phyloP scores from a whole-genome alignment of 53 echinoderm and acorn worm species.

The Apostichopus leukothele region DNA sequence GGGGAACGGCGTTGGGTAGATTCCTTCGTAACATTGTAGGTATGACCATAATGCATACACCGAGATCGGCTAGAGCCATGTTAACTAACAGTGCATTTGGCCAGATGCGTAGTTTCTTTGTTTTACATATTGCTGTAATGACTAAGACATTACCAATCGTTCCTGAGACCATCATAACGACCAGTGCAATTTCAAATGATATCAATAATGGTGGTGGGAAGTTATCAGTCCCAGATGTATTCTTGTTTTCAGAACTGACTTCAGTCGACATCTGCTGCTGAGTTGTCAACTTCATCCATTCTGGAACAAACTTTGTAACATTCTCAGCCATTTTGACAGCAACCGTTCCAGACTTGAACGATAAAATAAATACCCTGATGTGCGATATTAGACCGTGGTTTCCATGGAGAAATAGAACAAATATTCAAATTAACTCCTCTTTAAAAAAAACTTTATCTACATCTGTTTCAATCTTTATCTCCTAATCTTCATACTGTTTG shows the following conservation, averaged over 20 bases:
- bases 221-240: neutral
- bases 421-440: too few relatives aligned
- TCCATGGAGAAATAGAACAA: too few relatives aligned
- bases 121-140: constrained; percentile 62
- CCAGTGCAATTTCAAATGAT: constrained; percentile 41
- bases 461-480: too few relatives aligned
- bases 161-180: constrained; percentile 58
- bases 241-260: neutral
- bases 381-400: too few relatives aligned
- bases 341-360: neutral
- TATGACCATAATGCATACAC: constrained; percentile 60
- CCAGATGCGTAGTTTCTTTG: constrained; percentile 59
- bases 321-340: neutral
- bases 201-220: constrained; percentile 4
- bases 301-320: neutral
- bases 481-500: too few relatives aligned
- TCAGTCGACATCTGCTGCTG: neutral
- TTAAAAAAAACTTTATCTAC: too few relatives aligned
- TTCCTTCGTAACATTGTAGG: constrained; percentile 56
- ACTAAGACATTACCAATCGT: constrained; percentile 69
- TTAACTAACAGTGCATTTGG: constrained; percentile 70
- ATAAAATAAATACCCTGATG: too few relatives aligned
- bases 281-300: neutral
- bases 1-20: constrained; percentile 46
- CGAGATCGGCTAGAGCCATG: constrained; percentile 65